Evolutionary conservation across 2,888 invertebrate genomes (phyloP).

Genomic region (Mayetiola destructor): DNA sequence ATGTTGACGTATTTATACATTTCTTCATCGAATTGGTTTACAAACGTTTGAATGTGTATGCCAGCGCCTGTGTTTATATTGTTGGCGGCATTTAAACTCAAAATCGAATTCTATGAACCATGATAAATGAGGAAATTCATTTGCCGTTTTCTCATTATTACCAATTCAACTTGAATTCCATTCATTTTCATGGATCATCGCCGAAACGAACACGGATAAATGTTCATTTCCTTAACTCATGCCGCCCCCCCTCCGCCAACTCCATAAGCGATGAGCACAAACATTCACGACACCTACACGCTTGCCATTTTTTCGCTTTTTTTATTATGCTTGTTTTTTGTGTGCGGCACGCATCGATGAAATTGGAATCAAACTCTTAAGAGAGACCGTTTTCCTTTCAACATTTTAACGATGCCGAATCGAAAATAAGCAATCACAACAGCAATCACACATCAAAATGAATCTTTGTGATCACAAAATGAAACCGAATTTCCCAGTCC

Average conservation of each 20-base stretch:
- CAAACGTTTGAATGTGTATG: too few species aligned
- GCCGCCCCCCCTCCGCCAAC: neutral
- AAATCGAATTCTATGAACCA: conserved; percentile 11
- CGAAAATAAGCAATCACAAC: too few species aligned
- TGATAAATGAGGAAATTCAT: conserved; percentile 12
- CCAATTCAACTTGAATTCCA: conserved; percentile 10
- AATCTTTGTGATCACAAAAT: too few species aligned
- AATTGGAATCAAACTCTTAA: neutral
- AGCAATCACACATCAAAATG: too few species aligned
- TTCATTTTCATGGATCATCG: conserved; percentile 10
- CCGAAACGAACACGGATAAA: neutral
- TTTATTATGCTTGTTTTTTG: neutral
- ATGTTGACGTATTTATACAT: too few species aligned
- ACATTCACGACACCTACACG: neutral
- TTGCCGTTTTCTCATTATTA: conserved; percentile 10
- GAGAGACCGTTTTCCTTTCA: neutral
- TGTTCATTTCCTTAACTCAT: neutral
- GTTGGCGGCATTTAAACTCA: too few species aligned
- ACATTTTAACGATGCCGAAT: neutral
- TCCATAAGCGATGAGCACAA: neutral
- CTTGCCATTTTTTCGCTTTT: neutral
- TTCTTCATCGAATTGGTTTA: too few species aligned
- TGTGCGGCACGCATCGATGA: too few species aligned
- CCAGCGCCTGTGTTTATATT: too few species aligned
- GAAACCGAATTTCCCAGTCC: too few species aligned